Base-by-base conservation (phyloP, 2,797 vertebrate genomes). In the Sebastolobus alascanus region DNA sequence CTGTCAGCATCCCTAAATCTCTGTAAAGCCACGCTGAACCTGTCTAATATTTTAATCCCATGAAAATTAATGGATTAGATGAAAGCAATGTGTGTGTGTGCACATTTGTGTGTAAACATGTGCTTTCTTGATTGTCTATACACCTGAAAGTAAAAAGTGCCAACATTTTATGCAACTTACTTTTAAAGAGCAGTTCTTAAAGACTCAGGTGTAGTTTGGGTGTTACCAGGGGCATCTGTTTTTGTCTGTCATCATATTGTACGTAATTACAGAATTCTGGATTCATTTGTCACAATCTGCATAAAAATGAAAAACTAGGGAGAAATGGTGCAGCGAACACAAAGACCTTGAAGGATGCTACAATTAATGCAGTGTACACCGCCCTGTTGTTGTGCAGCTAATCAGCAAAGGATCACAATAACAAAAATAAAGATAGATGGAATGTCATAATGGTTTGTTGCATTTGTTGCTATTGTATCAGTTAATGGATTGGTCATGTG, bases 1-100 rank as follows among this genome's bases (percentile, higher is more conserved):
- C 64, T 8, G 43, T 72, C 22, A 29, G 46, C 33, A 18, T 14
- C 64, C 16, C 43, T 13, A 29, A 84, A 77, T 56, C 86, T 74
- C 29, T 20, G 29, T 12, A 68, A 80, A 84, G 69, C 69, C 50
- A 67, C 3, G 6, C 33, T 58, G 52, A 86, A 83, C 77, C 68
- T 31, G 69, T 37, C 29, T 68, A n/a, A 80, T 70, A 56, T 83
- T 83, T 85, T 82, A 87, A 90, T 87, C 77, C 67, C 18, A 25
- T 60, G 64, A 27, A 74, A 85, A 90, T 84, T 55, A 77, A 71
- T 12, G 79, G 79, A 86, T 87, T 84, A 18, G 58, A 50, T 25
- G 12, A 79, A 74, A 54, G 11, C 33, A 55, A 2, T 33, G 40
- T 18, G 64, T 46, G 38, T 46, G 25, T 55, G 37, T 61, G 35